Base-by-base conservation (phyloP, 2,113 vertebrate species). In the Malurus elegans region DNA sequence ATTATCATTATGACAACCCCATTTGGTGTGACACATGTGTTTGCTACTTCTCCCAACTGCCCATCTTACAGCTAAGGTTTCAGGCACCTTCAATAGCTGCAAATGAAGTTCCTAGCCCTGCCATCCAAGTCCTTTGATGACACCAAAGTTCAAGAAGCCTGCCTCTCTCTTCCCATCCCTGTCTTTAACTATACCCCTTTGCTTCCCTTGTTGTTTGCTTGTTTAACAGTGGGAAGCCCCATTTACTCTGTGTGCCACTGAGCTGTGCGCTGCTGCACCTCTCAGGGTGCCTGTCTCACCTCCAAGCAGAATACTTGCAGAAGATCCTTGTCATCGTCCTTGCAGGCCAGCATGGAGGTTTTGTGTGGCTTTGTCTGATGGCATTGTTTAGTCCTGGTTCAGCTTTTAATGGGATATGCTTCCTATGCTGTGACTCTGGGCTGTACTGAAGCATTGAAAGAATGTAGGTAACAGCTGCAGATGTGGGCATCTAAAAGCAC, bases 381-480 rank as follows among this genome's bases (percentile, higher is more conserved):
- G 40, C 6, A 0, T 20, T 56, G 47, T 65, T 74, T 60, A 18
- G 1, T 79, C 74, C 48, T 88, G 61, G 50, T 36, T 93, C 31
- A 84, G 34, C 51, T 75, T 61, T 42, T 88, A 72, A 70, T 75
- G 64, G 31, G 24, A 2, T 42, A 34, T 29, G 9, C 62, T 92
- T 73, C 65, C 26, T 4, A 0, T 32, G 26, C 31, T 60, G 56
- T 78, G 58, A 45, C 69, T 58, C 80, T 66, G n/a, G 69, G 31
- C 64, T 91, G 15, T 61, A 31, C 76, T 26, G 25, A 93, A 53
- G 66, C 36, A 86, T 70, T 58, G 62, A 51, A 90, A 48, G 81
- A 94, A 96, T 87, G 65, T 19, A 70, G 58, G 80, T 82, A 92
- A 91, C 75, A 91, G 60, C 56, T 86, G 31, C 47, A 89, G 19